phyloP scores from a whole-genome alignment of 2,113 vertebrate species.

The Hippocampus zosterae region DNA sequence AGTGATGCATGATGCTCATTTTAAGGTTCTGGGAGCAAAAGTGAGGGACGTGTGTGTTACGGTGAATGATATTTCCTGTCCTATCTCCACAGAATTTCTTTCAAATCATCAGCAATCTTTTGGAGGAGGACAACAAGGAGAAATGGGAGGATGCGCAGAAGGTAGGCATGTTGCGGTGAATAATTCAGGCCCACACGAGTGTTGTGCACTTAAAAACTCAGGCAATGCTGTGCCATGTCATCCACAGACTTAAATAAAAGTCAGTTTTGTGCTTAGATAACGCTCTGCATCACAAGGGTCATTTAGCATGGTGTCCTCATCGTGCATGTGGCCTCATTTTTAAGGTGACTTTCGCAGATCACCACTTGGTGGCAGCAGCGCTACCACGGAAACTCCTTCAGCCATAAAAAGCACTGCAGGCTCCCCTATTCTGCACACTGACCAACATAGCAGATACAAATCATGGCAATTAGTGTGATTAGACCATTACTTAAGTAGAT shows the following conservation, averaged over 20 bases:
- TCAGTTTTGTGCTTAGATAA: constrained; percentile 17
- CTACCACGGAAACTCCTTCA: constrained; percentile 44
- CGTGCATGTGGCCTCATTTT: constrained; percentile 52
- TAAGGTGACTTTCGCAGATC: constrained; percentile 39
- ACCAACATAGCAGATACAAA: constrained; percentile 24
- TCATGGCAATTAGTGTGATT: constrained; percentile 29
- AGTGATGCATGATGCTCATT: constrained; percentile 10
- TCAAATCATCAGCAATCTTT: constrained; percentile 98
- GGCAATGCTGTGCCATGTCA: constrained; percentile 8
- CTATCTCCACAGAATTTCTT: constrained; percentile 92
- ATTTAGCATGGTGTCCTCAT: constrained; percentile 30
- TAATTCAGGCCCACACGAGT: constrained; percentile 38
- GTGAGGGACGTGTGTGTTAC: constrained; percentile 23
- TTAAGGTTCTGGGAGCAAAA: background rate
- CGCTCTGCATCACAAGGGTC: constrained; percentile 32
- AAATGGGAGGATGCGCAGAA: constrained; percentile 98
- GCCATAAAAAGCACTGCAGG: constrained; percentile 37
- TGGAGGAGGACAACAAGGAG: constrained; percentile 97
- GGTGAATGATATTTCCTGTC: constrained; percentile 39
- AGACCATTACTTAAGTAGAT: constrained; percentile 8
- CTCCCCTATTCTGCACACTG: constrained; percentile 28
- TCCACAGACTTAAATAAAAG: constrained; percentile 26
- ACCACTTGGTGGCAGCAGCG: constrained; percentile 70
- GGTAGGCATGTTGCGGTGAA: constrained; percentile 73
- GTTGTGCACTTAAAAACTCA: constrained; percentile 12